phyloP scores from a whole-genome alignment of 2,797 vertebrate species.

The Mus minutoides region DNA sequence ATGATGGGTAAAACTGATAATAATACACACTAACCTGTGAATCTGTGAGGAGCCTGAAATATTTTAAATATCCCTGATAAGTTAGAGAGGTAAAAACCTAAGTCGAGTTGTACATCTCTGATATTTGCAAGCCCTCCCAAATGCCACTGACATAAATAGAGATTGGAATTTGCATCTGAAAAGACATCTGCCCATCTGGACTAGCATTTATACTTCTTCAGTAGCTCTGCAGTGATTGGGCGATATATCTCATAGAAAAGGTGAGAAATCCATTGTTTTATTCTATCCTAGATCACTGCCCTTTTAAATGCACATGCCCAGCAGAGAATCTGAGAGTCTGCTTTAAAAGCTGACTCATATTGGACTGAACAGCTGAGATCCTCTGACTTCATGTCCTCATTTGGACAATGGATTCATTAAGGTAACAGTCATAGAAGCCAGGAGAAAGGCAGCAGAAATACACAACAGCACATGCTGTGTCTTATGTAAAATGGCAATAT shows the following conservation, averaged over 20 bases:
- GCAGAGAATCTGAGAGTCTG: neutral
- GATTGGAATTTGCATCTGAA: constrained; percentile 15
- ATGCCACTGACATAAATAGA: neutral
- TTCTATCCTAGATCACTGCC: neutral
- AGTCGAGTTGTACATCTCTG: neutral
- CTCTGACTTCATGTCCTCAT: neutral
- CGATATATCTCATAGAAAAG: neutral
- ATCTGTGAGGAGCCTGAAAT: neutral
- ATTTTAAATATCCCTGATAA: constrained; percentile 34
- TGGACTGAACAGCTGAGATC: neutral
- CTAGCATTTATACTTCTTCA: neutral
- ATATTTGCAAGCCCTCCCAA: constrained; percentile 30
- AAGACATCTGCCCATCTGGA: neutral
- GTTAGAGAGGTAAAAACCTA: constrained; percentile 37
- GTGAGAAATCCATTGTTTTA: neutral
- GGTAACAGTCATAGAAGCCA: neutral
- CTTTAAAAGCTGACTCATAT: neutral
- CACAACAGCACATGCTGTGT: neutral
- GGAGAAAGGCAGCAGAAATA: neutral
- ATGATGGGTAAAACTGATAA: constrained; percentile 39
- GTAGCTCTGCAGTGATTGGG: neutral
- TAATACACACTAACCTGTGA: constrained; percentile 3
- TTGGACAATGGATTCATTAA: neutral
- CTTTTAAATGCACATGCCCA: neutral
- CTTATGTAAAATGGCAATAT: neutral